Base-by-base conservation (phyloP, 2,888 invertebrate species). In the Eupithecia pulchellata region DNA sequence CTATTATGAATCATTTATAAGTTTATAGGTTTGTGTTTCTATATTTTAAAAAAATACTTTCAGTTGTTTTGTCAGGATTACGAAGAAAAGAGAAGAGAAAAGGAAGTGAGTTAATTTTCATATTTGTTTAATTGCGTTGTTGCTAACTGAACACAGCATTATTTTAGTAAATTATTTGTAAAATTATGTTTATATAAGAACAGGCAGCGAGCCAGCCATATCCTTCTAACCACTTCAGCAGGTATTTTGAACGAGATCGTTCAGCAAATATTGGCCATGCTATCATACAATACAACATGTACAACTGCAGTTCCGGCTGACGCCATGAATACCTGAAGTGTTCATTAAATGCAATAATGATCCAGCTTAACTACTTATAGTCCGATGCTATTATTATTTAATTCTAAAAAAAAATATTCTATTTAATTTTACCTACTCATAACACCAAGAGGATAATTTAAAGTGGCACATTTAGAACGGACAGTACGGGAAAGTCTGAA, bases 231-330 rank as follows among this genome's bases (percentile, higher is more conserved):
- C 57, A 57, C 57, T 57, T 57, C 57, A 57, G 29, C 57, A 25
- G 52, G 52, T 52, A 52, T 52, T 52, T 52, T 17, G 29, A 29
- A 57, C 27, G 29, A 57, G 57, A 25, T 63, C 62, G 36, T 52
- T 52, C 52, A 25, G 62, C 36, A 39, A 39, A 63, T 57, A 36
- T 63, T 63, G 62, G 62, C 62, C 27, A 29, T 29, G 57, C 57
- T 5, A 29, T 57, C 29, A 13, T 27, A 17, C 13, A 27, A 20
- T 1, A 14, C n/a, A n/a, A n/a, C n/a, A n/a, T n/a, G n/a, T n/a
- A n/a, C 27, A 57, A 57, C 17, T 57, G 57, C 57, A 57, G 57
- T 25, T 25, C 57, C n/a, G n/a, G n/a, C n/a, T 57, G 57, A 29
- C 57, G 57, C 29, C 29, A 57, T 8, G 1, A 6, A 29, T 29